Base-by-base conservation (phyloP, 2,888 invertebrate species). In the Taenaris catops region DNA sequence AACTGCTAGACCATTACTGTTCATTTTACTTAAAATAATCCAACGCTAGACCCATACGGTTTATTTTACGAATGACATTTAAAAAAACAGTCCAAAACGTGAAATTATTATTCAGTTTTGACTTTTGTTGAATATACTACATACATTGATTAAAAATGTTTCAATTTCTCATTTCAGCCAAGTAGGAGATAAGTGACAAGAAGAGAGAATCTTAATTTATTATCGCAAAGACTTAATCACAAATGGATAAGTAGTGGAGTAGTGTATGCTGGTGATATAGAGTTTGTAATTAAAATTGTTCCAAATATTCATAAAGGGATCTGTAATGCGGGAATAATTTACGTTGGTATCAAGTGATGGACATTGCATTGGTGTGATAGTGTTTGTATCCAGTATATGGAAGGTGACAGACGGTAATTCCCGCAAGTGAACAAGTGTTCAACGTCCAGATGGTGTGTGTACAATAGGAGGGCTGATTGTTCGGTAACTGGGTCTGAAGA, bases 361-460 rank as follows among this genome's bases (percentile, higher is more conserved):
- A 86, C 84, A 81, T 67, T 72, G 71, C 65, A 73, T 63, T 80
- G 86, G 83, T 73, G 74, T 80, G 86, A 65, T 69, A 80, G 86
- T 84, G 86, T 84, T 28, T 86, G 86, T 86, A 84, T 86, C 86
- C 86, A 75, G 67, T 76, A 65, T 66, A 72, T 80, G 84, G 86
- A 84, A 84, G 83, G 75, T 60, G 68, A 57, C 51, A 66, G 72
- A 53, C 51, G 67, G 74, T 64, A 67, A 65, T 74, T 81, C 83
- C 84, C 83, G 80, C 65, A 64, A 60, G 54, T 48, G 57, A 72
- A 62, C 62, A 66, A 66, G 49, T 57, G 51, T 59, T 60, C 58
- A 67, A 63, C 64, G 67, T 70, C 55, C 58, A 61, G 50, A 60
- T 68, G 61, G 49, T 66, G 67, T 70, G 67, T 68, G 28, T 38